Percentiles rank a stretch among this genome's conserved stretches.
These are phyloP conservation scores for Proales similis DNA, from an alignment of 1,140 invertebrate genomes.

Conservation along the genomic window DNA sequence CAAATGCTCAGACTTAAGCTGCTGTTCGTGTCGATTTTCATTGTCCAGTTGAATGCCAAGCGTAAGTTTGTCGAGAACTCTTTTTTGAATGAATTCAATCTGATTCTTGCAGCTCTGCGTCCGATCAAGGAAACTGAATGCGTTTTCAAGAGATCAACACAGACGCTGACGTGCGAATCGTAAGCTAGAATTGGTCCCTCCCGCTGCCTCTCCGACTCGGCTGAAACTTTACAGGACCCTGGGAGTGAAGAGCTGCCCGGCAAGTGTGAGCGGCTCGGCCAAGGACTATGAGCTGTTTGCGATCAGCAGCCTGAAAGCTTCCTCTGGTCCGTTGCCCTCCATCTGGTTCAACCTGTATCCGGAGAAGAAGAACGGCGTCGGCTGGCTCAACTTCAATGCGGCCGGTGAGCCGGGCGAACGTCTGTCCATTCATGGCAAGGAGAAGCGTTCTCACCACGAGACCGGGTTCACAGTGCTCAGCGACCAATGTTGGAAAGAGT, in stretches of 20 bases:
- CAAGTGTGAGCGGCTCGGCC: not conserved
- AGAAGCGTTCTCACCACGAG: not conserved
- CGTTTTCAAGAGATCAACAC: too few relatives aligned
- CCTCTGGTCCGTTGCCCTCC: not conserved
- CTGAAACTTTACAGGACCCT: not conserved
- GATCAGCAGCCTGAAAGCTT: slow-evolving; percentile 16
- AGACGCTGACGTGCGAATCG: too few relatives aligned
- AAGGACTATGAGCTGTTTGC: slow-evolving; percentile 24
- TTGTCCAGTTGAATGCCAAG: too few relatives aligned
- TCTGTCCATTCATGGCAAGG: slow-evolving; percentile 19
- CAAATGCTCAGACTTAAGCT: too few relatives aligned
- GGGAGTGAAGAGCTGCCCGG: slow-evolving; percentile 14
- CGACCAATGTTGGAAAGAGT: slow-evolving; percentile 3
- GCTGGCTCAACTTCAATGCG: slow-evolving; percentile 27
- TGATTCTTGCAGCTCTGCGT: too few relatives aligned
- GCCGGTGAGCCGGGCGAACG: slow-evolving; percentile 11
- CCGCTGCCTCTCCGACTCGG: too few relatives aligned
- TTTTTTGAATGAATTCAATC: too few relatives aligned
- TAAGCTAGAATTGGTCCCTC: too few relatives aligned
- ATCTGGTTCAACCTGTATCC: slow-evolving; percentile 31
- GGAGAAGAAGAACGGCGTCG: slow-evolving; percentile 18
- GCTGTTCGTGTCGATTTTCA: too few relatives aligned
- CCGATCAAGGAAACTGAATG: too few relatives aligned
- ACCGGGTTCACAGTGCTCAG: not conserved
- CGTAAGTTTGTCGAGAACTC: too few relatives aligned